Base-by-base conservation (phyloP, 1,140 invertebrate species). In the Neuroterus valhalla region DNA sequence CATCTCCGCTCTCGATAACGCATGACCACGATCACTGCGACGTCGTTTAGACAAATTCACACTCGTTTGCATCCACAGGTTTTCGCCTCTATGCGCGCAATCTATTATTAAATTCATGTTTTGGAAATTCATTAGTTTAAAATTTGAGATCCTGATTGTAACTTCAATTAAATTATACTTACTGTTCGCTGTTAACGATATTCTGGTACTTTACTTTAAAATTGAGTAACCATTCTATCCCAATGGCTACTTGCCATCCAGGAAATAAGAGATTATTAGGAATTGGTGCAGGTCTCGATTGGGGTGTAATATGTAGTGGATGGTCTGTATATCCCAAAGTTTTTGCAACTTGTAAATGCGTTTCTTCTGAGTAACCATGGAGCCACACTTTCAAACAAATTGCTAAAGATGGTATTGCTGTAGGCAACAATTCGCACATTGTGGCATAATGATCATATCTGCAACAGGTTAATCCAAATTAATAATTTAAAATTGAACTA, bases 401-500 rank as follows among this genome's bases (percentile, higher is more conserved):
- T 3, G 90, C 92, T 43, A 96, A 83, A 68, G 94, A 95, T 8
- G 98, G 98, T 70, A 99, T 88, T 2, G 94, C 93, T 0, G 93
- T 92, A 1, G 96, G 95, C n/a, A 99, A 88, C 6, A 98, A 88
- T 90, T 99, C 98, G 87, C 97, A 98, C 15, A 99, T 91, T 0
- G 96, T 93, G 3, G 96, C 96, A 91, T 97, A 96, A 87, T 99
- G 98, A 88, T 98, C 97, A 84, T 97, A 98, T 78, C 94, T 94
- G 82, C 74, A 89, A 91, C 71, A n/a, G 10, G 46, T 2, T 1
- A 55, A 80, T 19, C n/a, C 1, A 66, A 38, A 15, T 19, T 15
- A n/a, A 62, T 21, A 23, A 23, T 5, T 62, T 3, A 62, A 23
- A n/a, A 66, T 50, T n/a, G 43, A 6, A n/a, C n/a, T n/a, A n/a